Conservation (phyloP, 2,113 vertebrate species). For the Tylochromis polylepis region DNA sequence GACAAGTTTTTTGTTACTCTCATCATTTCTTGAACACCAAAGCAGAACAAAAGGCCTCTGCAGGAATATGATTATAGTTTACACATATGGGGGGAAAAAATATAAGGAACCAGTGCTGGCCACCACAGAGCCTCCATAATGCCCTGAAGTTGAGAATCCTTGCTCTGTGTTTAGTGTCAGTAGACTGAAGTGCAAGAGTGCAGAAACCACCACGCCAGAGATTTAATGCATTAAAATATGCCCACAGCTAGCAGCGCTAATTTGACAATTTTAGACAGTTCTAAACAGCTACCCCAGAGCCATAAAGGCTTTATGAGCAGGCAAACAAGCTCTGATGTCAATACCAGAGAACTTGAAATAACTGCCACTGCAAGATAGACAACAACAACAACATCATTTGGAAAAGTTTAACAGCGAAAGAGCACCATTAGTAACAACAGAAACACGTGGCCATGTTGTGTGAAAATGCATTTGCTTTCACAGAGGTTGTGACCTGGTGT, state of each 20-base stretch:
- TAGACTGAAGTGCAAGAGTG: background rate
- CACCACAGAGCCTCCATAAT: background rate
- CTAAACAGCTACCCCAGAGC: conserved; percentile 17
- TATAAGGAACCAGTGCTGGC: background rate
- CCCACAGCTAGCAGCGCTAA: conserved; percentile 8
- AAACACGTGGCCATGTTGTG: background rate
- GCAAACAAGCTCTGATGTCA: conserved; percentile 6
- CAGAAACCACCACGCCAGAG: background rate
- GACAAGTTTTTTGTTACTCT: background rate
- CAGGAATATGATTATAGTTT: background rate
- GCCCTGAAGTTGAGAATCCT: background rate
- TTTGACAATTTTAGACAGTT: conserved; percentile 33
- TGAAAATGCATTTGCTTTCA: background rate
- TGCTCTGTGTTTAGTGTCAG: background rate
- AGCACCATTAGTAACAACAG: background rate
- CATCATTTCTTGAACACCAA: background rate
- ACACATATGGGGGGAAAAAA: background rate
- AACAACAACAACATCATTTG: too few relatives aligned
- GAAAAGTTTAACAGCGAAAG: background rate
- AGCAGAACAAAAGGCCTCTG: background rate
- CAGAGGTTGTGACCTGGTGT: conserved; percentile 29
- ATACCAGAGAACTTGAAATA: conserved; percentile 1
- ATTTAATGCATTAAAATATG: conserved; percentile 30
- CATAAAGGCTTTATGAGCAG: conserved; percentile 4
- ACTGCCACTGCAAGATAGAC: background rate